Base-by-base conservation (phyloP, 2,797 vertebrate species). In the Lycodopsis pacificus region DNA sequence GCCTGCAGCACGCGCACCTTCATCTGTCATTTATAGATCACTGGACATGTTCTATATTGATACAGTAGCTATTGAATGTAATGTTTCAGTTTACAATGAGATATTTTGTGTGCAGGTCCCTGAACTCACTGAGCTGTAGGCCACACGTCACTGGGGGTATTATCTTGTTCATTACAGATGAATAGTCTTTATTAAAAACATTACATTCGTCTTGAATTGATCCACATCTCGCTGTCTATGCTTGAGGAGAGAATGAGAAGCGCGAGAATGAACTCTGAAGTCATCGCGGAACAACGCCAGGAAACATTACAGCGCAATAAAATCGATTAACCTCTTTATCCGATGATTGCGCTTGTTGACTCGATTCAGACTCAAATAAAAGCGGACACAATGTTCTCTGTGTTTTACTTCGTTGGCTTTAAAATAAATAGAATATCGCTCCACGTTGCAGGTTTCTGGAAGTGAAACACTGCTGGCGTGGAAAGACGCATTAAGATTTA, bases 241-340 rank as follows among this genome's bases (percentile, higher is more conserved):
- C 30, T 30, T 56, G 25, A 3, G 25, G 11, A 49, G 0, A 54
- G 22, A 54, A 22, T 25, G 51, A 44, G n/a, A 5, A 51, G 48
- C n/a, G 17, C 22, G 46, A 38, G 63, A 61, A 38, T 57, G 12
- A 68, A 66, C 25, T 65, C 74, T 84, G 73, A 81, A 73, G 70
- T 81, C 68, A 79, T 69, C 53, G 73, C 20, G 38, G 2, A 65
- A 77, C 32, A 56, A 61, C 54, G 44, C 63, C 81, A 83, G 51
- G 49, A 77, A 83, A 80, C 62, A 69, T 51, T 46, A 76, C 64
- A 73, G 48, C 68, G 51, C 61, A 83, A 68, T 79, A 59, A 82
- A 85, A 84, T 77, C 69, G 75, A 89, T 87, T 65, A 82, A 67
- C 70, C 25, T 25, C 25, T 25, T 25, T 25, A 25, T 25, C 25